phyloP scores from a whole-genome alignment of 2,797 vertebrate species.

The Eulemur mongoz region DNA sequence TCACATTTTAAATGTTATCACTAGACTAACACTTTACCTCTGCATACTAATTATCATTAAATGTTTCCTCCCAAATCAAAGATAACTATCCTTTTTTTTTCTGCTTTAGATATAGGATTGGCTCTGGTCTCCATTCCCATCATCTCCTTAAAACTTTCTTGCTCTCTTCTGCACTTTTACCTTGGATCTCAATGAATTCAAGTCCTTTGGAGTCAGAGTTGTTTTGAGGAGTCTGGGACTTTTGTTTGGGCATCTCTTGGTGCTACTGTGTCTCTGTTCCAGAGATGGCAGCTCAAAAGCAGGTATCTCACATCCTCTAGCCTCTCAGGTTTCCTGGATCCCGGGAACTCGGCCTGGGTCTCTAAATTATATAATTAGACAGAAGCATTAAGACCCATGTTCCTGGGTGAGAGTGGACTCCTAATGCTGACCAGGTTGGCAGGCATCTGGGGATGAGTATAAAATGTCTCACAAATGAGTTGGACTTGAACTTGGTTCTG shows the following conservation, averaged over 20 bases:
- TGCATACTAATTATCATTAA: not conserved
- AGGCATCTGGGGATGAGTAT: not conserved
- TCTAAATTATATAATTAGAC: not conserved
- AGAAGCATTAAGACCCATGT: not conserved
- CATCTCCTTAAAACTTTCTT: not conserved
- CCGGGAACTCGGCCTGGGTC: not conserved
- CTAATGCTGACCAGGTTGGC: not conserved
- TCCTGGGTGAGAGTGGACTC: not conserved
- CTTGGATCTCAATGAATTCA: not conserved
- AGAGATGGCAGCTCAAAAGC: not conserved
- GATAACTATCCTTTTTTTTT: not conserved
- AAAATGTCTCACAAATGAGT: not conserved
- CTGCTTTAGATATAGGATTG: not conserved
- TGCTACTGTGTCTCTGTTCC: not conserved
- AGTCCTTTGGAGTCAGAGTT: not conserved
- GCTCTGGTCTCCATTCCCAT: not conserved
- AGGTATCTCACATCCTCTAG: not conserved
- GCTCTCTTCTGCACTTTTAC: not conserved
- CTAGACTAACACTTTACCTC: not conserved
- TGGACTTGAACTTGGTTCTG: not conserved
- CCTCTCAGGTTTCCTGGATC: not conserved
- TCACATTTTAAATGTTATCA: not conserved
- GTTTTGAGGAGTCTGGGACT: not conserved
- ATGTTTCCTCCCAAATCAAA: not conserved
- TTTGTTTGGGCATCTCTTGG: not conserved